phyloP scores from a whole-genome alignment of 2,797 vertebrate species.

The Sphenodon punctatus region DNA sequence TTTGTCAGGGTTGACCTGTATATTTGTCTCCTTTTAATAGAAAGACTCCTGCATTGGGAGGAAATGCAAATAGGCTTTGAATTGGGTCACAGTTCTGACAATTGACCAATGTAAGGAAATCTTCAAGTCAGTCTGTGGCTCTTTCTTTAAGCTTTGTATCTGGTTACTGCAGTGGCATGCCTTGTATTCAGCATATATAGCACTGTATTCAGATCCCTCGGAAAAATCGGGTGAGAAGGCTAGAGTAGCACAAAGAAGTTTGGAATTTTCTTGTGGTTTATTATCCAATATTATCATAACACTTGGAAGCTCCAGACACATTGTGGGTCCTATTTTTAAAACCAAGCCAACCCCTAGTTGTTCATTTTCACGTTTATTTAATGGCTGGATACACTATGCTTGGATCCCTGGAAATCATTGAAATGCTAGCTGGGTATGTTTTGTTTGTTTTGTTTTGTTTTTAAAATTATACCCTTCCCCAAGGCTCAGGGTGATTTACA shows the following conservation, averaged over 20 bases:
- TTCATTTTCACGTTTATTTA: no score
- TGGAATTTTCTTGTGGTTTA: not conserved
- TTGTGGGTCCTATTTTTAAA: no score
- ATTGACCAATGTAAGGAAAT: not conserved
- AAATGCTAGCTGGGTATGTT: no score
- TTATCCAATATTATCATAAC: fast-evolving
- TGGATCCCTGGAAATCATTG: no score
- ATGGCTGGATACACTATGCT: no score
- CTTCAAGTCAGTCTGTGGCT: not conserved
- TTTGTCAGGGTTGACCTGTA: not conserved
- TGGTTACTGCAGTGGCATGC: not conserved
- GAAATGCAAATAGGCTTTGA: not conserved
- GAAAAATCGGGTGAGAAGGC: not conserved
- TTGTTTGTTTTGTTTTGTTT: no score
- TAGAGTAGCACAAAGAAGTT: not conserved
- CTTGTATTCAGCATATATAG: fast-evolving
- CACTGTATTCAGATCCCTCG: not conserved
- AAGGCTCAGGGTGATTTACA: no score
- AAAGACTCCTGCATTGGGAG: not conserved
- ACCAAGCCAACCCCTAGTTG: no score
- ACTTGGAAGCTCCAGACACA: not conserved
- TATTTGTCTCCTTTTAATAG: not conserved
- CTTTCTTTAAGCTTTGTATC: not conserved
- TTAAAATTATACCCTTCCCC: no score
- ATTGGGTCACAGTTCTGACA: not conserved